Conservation (phyloP, 2,113 vertebrate genomes). For the Scartelaos histophorus region DNA sequence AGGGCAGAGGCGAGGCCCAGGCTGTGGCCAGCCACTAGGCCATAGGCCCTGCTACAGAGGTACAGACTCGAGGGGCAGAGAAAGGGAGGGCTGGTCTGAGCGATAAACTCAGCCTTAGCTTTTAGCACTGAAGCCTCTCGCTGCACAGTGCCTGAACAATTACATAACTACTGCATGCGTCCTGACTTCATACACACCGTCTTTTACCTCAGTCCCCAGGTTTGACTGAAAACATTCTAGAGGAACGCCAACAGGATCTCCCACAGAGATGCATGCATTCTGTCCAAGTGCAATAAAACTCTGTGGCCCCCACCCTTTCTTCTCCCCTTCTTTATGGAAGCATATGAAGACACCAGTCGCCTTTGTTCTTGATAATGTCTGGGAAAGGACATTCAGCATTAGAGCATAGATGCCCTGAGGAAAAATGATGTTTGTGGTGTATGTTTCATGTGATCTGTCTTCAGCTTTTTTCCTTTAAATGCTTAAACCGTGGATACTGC, state of each 20-base stretch:
- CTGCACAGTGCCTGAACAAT: constrained; percentile 33
- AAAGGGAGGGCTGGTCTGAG: constrained; percentile 63
- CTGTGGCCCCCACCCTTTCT: constrained; percentile 15
- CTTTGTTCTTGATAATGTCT: constrained; percentile 54
- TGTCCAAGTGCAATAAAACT: constrained; percentile 20
- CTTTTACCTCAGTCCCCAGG: constrained; percentile 9
- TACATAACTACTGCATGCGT: constrained; percentile 35
- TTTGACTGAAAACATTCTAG: background rate
- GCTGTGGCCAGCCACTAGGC: constrained; percentile 68
- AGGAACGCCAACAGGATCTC: constrained; percentile 11
- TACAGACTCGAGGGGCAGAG: constrained; percentile 24
- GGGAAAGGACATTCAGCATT: constrained; percentile 34
- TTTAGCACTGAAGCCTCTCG: constrained; percentile 25
- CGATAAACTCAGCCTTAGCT: constrained; percentile 53
- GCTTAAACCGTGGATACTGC: background rate
- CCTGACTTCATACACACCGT: constrained; percentile 4
- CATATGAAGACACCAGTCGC: constrained; percentile 18
- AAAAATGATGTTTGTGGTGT: constrained; percentile 11
- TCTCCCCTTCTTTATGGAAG: constrained; percentile 32
- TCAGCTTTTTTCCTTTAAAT: background rate
- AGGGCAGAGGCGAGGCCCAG: constrained; percentile 67
- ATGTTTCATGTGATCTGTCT: constrained; percentile 15
- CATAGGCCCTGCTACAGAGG: constrained; percentile 61
- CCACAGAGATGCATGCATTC: constrained; percentile 36
- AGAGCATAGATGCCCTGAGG: constrained; percentile 20